Evolutionary conservation across 2,888 invertebrate species (phyloP).

Genomic region (Halictus quadricinctus): DNA sequence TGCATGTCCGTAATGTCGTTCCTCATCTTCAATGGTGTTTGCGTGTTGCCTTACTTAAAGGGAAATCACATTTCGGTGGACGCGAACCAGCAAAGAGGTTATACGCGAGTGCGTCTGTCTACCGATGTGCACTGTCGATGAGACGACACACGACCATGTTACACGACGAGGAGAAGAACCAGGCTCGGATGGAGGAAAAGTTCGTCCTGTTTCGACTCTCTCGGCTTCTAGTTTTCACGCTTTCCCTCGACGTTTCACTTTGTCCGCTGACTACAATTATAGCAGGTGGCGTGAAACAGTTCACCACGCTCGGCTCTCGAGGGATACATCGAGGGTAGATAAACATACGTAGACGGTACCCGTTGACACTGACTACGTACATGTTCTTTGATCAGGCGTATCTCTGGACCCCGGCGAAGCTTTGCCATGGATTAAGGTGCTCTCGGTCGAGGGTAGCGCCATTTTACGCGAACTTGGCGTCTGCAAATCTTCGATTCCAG

Average conservation of each 20-base stretch:
- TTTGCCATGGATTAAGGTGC: constrained; percentile 72
- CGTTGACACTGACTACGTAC: constrained; percentile 67
- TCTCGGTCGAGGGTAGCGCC: constrained; percentile 79
- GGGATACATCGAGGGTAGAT: constrained; percentile 49
- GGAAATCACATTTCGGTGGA: constrained; percentile 64
- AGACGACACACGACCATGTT: constrained; percentile 65
- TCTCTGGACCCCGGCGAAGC: constrained; percentile 67
- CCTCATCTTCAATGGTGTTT: constrained; percentile 62
- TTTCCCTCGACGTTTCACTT: constrained; percentile 70
- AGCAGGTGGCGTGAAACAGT: constrained; percentile 67
- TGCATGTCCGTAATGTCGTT: constrained; percentile 68
- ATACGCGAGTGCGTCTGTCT: constrained; percentile 53
- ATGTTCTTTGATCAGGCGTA: constrained; percentile 66
- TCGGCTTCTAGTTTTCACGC: constrained; percentile 67
- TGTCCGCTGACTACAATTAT: constrained; percentile 56
- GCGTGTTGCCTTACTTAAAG: constrained; percentile 24
- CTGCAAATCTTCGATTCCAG: constrained; percentile 60
- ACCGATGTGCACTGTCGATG: constrained; percentile 64
- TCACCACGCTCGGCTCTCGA: constrained; percentile 55
- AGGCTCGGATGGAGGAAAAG: constrained; percentile 59
- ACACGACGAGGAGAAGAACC: constrained; percentile 53
- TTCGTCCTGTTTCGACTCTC: constrained; percentile 50
- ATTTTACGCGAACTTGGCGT: constrained; percentile 72
- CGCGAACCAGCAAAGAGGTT: constrained; percentile 57
- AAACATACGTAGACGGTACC: constrained; percentile 58